Evolutionary conservation across 2,888 invertebrate species (phyloP), one percentile per base, ranked within the genome.

Genomic region (Caenorhabditis panamensis): DNA sequence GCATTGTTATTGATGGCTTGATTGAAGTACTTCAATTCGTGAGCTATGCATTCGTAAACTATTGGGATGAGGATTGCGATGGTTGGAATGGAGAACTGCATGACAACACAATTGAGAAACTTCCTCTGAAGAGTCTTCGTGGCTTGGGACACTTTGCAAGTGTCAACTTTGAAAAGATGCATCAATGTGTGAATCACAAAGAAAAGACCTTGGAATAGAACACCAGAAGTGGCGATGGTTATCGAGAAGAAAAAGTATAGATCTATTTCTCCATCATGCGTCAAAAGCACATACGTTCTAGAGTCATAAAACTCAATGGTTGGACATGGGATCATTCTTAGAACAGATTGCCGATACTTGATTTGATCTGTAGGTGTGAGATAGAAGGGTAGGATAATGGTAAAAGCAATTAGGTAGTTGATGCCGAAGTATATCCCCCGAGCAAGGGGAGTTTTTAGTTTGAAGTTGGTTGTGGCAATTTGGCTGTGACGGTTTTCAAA

Each of bases 401-500:
- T 26, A 18, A 64, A 64, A 1, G 64, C 49, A 1, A 64, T 41
- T 0, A 77, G 9, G 51, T 59, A 63, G 18, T 77, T 77, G 9
- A 28, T 16, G 4, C 8, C 22, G 44, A 58, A 77, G 28, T 51
- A 69, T 1, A 59, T n/a, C 5, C 36, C 26, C 0, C 78, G 1
- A 6, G 69, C 16, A 8, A 69, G 11, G 41, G 13, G 5, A 13
- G 8, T 13, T 44, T 64, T 44, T 16, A 26, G 44, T 36, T 64
- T 69, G 5, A 58, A 44, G 0, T 41, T 49, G 24, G 64, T 64
- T 0, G 69, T 77, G 6, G 54, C 44, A 2, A 77, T 69, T 69
- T 69, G 69, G 53, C 56, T 69, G 1, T 77, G 64, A 0, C 77
- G 69, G 20, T 77, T 77, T n/a, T 77, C 77, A 28, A 28, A 69